Percentiles rank a stretch among this genome's conserved stretches.
Conservation (phyloP, 2,888 invertebrate species). For the Nemoura dubitans region DNA sequence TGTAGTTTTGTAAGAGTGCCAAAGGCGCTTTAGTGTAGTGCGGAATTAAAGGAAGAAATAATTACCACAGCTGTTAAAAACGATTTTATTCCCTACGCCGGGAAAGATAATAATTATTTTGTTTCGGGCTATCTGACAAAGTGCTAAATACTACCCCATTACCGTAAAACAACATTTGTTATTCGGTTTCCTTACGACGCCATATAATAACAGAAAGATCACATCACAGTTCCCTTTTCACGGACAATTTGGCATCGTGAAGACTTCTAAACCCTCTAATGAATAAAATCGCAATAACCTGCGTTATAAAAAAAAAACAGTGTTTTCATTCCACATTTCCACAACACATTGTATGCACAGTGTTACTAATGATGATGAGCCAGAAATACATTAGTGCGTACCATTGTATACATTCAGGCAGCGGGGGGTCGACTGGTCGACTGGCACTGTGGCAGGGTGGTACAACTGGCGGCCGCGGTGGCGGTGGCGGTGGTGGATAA, state of each 20-base stretch:
- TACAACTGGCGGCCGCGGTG: constrained; percentile 3
- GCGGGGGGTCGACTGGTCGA: background rate
- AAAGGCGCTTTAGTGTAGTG: background rate
- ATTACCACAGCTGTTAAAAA: constrained; percentile 12
- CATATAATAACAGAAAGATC: background rate
- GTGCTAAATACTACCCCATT: background rate
- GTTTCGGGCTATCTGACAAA: constrained; percentile 5
- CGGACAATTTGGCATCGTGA: background rate
- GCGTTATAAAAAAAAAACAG: background rate
- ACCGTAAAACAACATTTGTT: background rate
- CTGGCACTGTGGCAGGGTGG: background rate
- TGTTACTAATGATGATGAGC: constrained; percentile 26
- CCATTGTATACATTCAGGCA: background rate
- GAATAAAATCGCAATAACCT: constrained; percentile 4
- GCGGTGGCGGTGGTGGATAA: too few relatives aligned
- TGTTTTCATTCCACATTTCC: background rate
- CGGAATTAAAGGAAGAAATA: background rate
- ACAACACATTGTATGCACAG: background rate
- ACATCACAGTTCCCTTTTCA: background rate
- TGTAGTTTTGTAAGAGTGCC: background rate
- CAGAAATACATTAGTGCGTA: constrained; percentile 1
- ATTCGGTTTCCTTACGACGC: background rate
- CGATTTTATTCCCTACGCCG: background rate
- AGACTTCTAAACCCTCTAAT: background rate
- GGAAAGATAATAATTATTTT: background rate